Base-by-base conservation (phyloP, 2,888 invertebrate species). In the Phania funesta region DNA sequence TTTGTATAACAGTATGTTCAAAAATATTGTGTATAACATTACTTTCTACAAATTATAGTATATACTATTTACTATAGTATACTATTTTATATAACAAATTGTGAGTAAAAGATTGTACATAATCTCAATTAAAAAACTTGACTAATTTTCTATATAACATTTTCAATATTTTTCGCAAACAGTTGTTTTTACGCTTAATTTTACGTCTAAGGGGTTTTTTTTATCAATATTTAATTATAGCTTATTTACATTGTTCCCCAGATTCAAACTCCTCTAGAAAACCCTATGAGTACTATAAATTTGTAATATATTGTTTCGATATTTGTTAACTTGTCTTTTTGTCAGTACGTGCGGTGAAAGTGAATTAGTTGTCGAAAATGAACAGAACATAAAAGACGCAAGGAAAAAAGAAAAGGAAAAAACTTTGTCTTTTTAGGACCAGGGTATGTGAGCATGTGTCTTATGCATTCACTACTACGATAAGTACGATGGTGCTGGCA, bases 261-360 rank as follows among this genome's bases (percentile, higher is more conserved):
- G 16, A 44, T 44, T 16, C n/a, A 3, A 60, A 5, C 11, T 13
- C 24, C 2, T 29, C 2, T 0, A n/a, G 20, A 44, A 46, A 52
- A 54, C 74, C 52, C 64, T 64, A 20, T 44, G 26, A 64, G 18
- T 24, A 52, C 22, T 38, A 60, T 24, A 3, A 24, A 32, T 9
- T 22, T 50, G 41, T 41, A 35, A 11, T 22, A 13, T 3, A n/a
- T 18, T 44, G 32, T 46, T 46, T 32, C 20, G 16, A 46, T 46
- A 46, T 56, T 60, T 60, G 58, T 58, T 67, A 65, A 58, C 76
- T 79, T 67, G 65, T 60, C 24, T 74, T 68, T 80, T 75, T 44
- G 44, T 56, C 16, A 70, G 74, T 80, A 85, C 85, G 85, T 85
- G 85, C 80, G 84, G 79, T 70, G 84, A 85, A 85, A 85, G 85